Evolutionary conservation across 2,797 vertebrate species (phyloP).

Genomic region (Neostethus bicornis): DNA sequence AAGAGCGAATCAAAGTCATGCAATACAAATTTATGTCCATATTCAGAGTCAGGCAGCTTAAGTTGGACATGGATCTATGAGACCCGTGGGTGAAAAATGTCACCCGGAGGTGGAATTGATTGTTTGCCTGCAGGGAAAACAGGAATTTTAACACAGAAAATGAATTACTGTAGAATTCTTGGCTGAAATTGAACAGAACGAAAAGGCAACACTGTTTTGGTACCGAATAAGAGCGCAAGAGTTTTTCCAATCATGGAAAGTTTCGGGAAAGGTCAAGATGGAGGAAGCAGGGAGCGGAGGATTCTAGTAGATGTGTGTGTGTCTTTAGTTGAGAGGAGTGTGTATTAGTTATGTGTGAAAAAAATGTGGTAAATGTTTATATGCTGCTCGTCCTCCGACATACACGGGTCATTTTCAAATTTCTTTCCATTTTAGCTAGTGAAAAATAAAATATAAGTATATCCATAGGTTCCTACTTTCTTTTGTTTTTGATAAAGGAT

Average conservation of each 20-base stretch:
- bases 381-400: no score
- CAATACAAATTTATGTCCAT: no score
- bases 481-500: no score
- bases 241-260: background rate
- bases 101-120: constrained; percentile 58
- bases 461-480: no score
- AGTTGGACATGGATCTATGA: constrained; percentile 14
- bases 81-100: constrained; percentile 23
- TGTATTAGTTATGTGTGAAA: background rate
- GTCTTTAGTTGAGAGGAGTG: background rate
- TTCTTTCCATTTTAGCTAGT: no score
- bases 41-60: constrained; percentile 6
- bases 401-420: no score
- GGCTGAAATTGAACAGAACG: constrained; percentile 15
- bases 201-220: constrained; percentile 15
- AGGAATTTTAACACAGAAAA: constrained; percentile 28
- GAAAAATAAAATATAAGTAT: no score
- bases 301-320: background rate
- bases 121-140: constrained; percentile 43
- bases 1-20: no score
- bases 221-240: background rate
- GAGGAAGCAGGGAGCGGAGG: background rate
- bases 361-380: no score
- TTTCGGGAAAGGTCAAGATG: constrained; percentile 34
- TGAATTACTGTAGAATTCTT: constrained; percentile 7